These are phyloP conservation scores for Pachyrhynchus sulphureomaculatus DNA, from an alignment of 1,140 invertebrate species.

Conservation along the genomic window DNA sequence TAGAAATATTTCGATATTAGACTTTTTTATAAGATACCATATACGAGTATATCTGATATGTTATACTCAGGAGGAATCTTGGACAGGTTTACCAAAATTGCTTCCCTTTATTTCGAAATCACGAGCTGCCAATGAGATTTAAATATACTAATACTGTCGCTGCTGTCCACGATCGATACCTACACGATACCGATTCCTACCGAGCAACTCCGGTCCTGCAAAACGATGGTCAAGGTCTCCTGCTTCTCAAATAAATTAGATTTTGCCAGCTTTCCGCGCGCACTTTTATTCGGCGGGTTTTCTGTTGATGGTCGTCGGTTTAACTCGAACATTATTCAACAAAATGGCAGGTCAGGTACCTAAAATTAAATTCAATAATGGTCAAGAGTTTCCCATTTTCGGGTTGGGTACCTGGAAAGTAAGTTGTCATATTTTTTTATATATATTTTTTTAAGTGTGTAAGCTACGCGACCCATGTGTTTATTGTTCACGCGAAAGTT, in stretches of 20 bases:
- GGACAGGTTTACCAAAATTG: no score
- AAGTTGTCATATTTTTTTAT: slow-evolving; percentile 38
- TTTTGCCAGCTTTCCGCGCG: neutral
- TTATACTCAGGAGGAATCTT: no score
- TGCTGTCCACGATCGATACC: no score
- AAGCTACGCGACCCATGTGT: neutral
- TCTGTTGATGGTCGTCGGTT: neutral
- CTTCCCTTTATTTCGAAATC: no score
- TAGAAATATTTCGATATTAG: no score
- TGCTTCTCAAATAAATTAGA: neutral
- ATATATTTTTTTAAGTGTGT: neutral
- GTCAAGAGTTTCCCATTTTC: slow-evolving; percentile 61
- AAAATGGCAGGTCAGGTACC: slow-evolving; percentile 27
- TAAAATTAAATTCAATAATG: slow-evolving; percentile 60
- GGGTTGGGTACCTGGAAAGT: slow-evolving; percentile 76
- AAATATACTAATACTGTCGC: no score
- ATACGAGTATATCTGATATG: no score
- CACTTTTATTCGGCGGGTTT: neutral
- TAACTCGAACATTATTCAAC: slow-evolving; percentile 7
- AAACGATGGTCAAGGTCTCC: neutral
- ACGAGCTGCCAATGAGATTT: no score
- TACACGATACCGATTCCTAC: no score
- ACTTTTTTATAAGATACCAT: no score
- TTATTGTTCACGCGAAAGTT: no score
- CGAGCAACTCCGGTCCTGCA: neutral